Evolutionary conservation across 2,888 invertebrate species (phyloP).

Genomic region (Timema podura): DNA sequence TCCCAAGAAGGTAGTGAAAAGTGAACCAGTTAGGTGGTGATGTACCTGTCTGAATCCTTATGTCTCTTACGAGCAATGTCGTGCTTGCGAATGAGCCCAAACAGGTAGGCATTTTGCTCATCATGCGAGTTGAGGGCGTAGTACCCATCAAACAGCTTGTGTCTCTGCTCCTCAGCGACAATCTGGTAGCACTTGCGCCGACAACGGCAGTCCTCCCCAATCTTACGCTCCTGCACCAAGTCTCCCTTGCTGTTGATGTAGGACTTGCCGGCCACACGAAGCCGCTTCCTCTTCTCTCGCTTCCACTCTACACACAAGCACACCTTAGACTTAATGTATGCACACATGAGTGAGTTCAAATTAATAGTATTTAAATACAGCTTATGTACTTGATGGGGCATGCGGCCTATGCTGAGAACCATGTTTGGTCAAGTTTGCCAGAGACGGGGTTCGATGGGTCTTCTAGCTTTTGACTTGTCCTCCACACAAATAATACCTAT

Average conservation of each 20-base stretch:
- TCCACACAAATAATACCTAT: no score
- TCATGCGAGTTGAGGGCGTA: conserved; percentile 56
- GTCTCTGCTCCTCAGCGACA: conserved; percentile 50
- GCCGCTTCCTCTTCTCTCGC: conserved; percentile 55
- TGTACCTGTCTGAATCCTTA: conserved; percentile 47
- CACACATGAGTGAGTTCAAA: no score
- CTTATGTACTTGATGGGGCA: no score
- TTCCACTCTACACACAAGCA: conserved; percentile 49
- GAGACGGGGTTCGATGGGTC: no score
- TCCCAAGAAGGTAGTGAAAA: no score
- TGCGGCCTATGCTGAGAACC: no score
- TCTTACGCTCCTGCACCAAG: conserved; percentile 51
- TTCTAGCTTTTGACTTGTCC: no score
- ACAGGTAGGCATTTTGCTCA: conserved; percentile 56
- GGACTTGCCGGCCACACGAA: conserved; percentile 53
- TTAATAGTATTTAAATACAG: no score
- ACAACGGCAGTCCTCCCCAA: conserved; percentile 54
- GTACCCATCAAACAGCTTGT: conserved; percentile 54
- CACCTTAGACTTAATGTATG: not conserved
- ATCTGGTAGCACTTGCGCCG: conserved; percentile 51
- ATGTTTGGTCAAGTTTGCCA: no score
- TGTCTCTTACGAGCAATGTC: conserved; percentile 55
- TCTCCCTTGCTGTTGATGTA: conserved; percentile 56
- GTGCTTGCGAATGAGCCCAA: conserved; percentile 55
- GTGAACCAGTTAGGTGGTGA: no score